These are phyloP conservation scores for Rhopalosiphum nymphaeae DNA, from an alignment of 2,888 invertebrate genomes.

Conservation along the genomic window DNA sequence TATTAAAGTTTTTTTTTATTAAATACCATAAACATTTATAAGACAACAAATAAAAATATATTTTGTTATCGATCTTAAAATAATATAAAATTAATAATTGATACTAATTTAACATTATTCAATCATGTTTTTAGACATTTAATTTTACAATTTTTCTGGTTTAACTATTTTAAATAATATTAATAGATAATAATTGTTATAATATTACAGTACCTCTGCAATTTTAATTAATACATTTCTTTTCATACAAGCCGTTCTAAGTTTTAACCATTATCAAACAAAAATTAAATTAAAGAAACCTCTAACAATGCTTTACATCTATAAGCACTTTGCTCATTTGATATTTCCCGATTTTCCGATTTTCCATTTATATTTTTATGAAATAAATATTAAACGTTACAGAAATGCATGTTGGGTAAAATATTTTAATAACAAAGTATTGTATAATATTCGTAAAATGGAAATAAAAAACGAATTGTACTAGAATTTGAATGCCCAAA, in stretches of 20 bases:
- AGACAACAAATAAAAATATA: neutral
- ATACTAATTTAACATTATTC: neutral
- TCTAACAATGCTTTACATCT: neutral
- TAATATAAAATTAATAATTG: neutral
- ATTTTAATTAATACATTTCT: neutral
- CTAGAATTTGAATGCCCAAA: neutral
- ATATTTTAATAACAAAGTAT: conserved; percentile 22
- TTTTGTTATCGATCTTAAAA: neutral
- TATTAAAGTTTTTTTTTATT: neutral
- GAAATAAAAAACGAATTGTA: neutral
- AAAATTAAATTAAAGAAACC: neutral
- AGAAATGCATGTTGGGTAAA: neutral
- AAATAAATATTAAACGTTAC: neutral
- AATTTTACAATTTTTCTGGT: neutral
- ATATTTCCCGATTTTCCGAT: neutral
- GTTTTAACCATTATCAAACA: neutral
- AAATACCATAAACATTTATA: neutral
- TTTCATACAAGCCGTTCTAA: neutral
- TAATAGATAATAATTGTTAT: neutral
- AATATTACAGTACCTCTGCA: neutral
- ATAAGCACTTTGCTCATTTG: neutral
- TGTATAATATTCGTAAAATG: neutral
- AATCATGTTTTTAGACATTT: neutral
- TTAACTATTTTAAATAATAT: neutral
- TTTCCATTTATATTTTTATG: neutral